phyloP scores from a whole-genome alignment of 2,113 vertebrate species.

The Poicephalus meyeri region DNA sequence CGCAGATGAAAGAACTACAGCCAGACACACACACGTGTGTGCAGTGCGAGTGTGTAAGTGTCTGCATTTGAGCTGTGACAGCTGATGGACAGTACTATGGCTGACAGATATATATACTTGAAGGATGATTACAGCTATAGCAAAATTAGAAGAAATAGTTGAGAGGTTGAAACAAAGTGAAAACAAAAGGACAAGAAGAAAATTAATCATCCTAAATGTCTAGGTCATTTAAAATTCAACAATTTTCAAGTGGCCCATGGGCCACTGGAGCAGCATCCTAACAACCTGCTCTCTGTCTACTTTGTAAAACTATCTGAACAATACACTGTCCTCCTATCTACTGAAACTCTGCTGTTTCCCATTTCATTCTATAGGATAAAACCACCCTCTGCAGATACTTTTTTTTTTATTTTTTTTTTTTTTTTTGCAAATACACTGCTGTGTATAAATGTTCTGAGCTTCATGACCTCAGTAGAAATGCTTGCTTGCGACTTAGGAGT shows the following conservation, averaged over 20 bases:
- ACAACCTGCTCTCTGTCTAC: background rate
- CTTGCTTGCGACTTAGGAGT: background rate
- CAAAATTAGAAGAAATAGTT: background rate
- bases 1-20: background rate
- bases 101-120: background rate
- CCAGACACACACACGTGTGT: background rate
- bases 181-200: background rate
- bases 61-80: background rate
- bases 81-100: background rate
- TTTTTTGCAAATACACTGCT: background rate
- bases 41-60: background rate
- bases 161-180: background rate
- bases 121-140: background rate
- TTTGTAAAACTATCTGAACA: background rate
- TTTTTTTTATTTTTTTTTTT: background rate
- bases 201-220: constrained; percentile 3
- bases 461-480: background rate
- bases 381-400: background rate
- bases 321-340: background rate
- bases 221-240: background rate
- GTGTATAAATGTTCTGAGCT: background rate
- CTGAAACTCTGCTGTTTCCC: background rate
- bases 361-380: background rate
- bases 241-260: background rate
- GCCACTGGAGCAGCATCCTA: background rate